These are phyloP conservation scores for Dryoscopus gambensis DNA, from an alignment of 2,113 vertebrate species.

Conservation along the genomic window DNA sequence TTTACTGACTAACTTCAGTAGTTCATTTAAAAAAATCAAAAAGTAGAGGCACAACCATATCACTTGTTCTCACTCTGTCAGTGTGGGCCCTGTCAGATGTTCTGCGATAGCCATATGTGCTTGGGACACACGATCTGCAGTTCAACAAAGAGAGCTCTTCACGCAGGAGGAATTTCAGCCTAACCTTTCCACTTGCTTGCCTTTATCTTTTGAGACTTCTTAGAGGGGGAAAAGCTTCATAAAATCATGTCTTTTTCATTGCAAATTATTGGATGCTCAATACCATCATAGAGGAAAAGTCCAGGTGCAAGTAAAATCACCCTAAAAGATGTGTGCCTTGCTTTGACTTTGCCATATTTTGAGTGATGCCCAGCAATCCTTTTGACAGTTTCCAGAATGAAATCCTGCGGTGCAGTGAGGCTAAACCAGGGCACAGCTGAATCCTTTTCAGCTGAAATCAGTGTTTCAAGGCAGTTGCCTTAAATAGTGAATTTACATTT, in stretches of 20 bases:
- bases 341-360: neutral
- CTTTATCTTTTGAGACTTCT: neutral
- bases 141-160: neutral
- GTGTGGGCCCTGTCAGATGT: neutral
- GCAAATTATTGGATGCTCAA: neutral
- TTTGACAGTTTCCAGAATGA: neutral
- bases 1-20: neutral
- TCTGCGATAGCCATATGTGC: neutral
- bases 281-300: neutral
- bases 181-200: neutral
- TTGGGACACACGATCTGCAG: neutral
- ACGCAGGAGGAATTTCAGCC: neutral
- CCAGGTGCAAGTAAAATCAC: neutral
- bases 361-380: neutral
- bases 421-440: conserved; percentile 27
- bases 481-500: conserved; percentile 35
- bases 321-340: neutral
- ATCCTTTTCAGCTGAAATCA: neutral
- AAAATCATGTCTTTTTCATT: neutral
- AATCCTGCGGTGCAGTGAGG: neutral
- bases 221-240: neutral
- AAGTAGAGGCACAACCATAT: neutral
- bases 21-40: neutral
- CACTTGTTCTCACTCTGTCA: neutral
- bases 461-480: neutral